phyloP scores from a whole-genome alignment of 2,113 vertebrate species.

The Platysteira castanea region DNA sequence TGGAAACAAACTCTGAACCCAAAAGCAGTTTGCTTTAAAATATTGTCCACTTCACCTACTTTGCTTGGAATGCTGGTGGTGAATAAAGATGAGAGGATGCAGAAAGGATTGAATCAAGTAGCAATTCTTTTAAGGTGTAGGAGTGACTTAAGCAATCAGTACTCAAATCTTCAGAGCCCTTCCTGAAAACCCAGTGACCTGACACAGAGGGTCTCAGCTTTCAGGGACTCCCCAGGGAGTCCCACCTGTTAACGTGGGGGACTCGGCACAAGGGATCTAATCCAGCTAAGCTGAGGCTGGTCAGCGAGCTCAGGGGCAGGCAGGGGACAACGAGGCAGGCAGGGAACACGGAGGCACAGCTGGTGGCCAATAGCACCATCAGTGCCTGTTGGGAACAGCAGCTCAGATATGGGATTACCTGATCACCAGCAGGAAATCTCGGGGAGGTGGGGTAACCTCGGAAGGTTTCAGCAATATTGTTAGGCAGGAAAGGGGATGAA shows the following conservation, averaged over 20 bases:
- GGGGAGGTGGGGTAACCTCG: neutral
- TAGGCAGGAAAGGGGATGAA: neutral
- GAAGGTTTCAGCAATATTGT: neutral
- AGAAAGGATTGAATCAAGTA: neutral
- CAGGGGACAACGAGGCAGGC: neutral
- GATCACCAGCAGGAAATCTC: neutral
- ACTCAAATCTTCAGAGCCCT: neutral
- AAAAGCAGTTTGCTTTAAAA: neutral
- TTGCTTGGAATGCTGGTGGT: neutral
- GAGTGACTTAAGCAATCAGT: neutral
- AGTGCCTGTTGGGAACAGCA: neutral
- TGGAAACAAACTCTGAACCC: neutral
- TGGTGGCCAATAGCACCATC: neutral
- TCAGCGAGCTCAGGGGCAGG: neutral
- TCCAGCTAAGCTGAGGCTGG: neutral
- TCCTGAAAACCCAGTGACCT: slow-evolving; percentile 13
- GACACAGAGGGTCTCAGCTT: neutral
- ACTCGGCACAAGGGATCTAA: neutral
- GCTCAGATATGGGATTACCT: rapidly evolving
- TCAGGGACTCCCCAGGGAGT: neutral
- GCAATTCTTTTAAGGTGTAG: neutral
- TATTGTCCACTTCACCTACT: neutral
- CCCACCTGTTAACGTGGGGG: neutral
- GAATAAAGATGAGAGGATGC: neutral
- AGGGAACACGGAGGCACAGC: rapidly evolving